Percentiles rank a stretch among this genome's conserved stretches.
Evolutionary conservation across 1,140 invertebrate genomes (phyloP).

Genomic region (Drosophila virilis): DNA sequence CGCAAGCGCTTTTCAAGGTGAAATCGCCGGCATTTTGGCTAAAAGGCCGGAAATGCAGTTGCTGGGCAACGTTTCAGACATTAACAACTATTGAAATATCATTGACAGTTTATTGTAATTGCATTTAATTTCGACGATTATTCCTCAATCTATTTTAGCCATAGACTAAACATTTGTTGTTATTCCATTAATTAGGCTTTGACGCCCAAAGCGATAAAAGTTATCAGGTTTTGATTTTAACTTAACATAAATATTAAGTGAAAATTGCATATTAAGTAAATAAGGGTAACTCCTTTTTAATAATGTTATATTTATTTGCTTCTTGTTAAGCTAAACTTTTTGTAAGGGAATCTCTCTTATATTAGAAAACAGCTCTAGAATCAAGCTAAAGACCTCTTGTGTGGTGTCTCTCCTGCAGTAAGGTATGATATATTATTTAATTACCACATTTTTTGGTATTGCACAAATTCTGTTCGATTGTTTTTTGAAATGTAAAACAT

Average conservation of each 20-base stretch:
- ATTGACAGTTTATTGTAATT: constrained; percentile 53
- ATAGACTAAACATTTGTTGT: neutral
- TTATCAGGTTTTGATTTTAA: neutral
- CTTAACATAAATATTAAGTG: neutral
- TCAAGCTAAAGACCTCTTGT: no score
- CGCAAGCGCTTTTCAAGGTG: constrained; percentile 71
- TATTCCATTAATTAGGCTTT: constrained; percentile 8
- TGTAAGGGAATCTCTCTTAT: no score
- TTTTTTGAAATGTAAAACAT: no score
- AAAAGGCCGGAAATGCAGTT: constrained; percentile 52
- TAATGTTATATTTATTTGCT: no score
- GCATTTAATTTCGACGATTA: constrained; percentile 51
- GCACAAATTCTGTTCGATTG: no score
- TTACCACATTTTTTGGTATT: no score
- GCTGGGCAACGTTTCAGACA: constrained; percentile 13
- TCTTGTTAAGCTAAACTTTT: no score
- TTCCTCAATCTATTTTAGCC: neutral
- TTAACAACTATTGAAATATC: constrained; percentile 16
- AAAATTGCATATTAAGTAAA: no score
- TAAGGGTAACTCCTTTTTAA: no score
- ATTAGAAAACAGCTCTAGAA: no score
- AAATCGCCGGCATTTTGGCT: constrained; percentile 57
- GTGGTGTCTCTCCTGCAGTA: no score
- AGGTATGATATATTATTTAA: no score
- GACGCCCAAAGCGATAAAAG: constrained; percentile 7